Evolutionary conservation across 2,888 invertebrate species (phyloP).

Genomic region (Cistogaster globosa): DNA sequence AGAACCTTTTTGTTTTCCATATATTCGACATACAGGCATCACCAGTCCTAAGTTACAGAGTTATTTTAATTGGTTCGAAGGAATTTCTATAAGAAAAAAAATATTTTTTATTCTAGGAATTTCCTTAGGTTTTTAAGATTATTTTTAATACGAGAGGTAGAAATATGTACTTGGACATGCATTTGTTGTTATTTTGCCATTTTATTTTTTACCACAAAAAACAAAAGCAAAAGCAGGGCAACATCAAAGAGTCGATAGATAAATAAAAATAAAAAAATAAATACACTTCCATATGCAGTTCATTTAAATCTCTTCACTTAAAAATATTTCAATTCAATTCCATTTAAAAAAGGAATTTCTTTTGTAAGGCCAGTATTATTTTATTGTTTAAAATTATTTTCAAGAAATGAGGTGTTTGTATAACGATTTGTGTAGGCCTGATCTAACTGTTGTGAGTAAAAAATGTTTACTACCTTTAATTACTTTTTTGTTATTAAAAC

Average conservation of each 20-base stretch:
- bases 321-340: too few relatives aligned
- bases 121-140: conserved; percentile 10
- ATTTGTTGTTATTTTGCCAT: background rate
- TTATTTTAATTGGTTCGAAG: conserved; percentile 26
- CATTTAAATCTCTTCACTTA: too few relatives aligned
- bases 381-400: background rate
- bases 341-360: background rate
- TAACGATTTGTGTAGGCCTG: conserved; percentile 25
- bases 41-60: background rate
- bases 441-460: background rate
- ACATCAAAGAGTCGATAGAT: too few relatives aligned
- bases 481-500: conserved; percentile 15
- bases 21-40: background rate
- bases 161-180: background rate
- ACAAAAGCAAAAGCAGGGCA: too few relatives aligned
- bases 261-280: too few relatives aligned
- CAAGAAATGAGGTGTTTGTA: conserved; percentile 7
- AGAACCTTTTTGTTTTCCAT: background rate
- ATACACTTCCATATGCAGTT: too few relatives aligned
- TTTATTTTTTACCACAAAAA: background rate
- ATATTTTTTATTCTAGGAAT: conserved; percentile 12
- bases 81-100: conserved; percentile 13
- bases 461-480: conserved; percentile 34
- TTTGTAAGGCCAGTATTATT: background rate
- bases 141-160: background rate